Evolutionary conservation across 2,797 vertebrate genomes (phyloP).

Genomic region (Arctocebus calabarensis): DNA sequence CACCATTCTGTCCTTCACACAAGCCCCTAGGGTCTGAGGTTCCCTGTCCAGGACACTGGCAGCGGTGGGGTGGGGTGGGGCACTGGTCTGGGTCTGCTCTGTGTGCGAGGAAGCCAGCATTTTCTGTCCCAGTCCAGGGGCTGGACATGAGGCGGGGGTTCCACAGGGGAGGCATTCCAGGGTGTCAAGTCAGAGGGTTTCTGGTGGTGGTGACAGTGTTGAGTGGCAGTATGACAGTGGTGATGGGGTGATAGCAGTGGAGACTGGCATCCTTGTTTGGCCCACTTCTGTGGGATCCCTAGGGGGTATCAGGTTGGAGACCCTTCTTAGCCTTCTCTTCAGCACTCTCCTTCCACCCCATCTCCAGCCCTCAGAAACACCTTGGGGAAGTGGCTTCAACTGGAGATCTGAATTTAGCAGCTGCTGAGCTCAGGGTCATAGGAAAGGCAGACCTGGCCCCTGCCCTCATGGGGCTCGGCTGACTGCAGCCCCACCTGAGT

Average conservation of each 20-base stretch:
- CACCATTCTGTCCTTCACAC: background rate
- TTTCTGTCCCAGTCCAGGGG: background rate
- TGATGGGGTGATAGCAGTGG: fast-evolving
- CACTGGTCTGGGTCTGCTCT: no score
- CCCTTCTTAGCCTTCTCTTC: background rate
- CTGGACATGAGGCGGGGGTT: background rate
- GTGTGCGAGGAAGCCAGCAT: background rate
- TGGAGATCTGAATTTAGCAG: background rate
- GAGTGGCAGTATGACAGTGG: fast-evolving
- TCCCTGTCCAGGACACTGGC: background rate
- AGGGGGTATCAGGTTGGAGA: background rate
- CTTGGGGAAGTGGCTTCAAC: background rate
- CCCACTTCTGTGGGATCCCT: background rate
- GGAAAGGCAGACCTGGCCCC: background rate
- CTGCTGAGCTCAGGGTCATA: background rate
- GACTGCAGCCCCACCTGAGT: background rate
- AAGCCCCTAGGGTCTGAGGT: background rate
- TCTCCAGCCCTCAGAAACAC: background rate
- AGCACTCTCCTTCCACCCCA: background rate
- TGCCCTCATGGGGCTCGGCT: background rate
- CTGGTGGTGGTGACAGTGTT: background rate
- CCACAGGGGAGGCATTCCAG: background rate
- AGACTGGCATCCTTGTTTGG: background rate
- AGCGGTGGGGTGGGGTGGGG: background rate
- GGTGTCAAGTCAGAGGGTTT: fast-evolving